These are phyloP conservation scores for Hipparchia semele DNA, from an alignment of 2,888 invertebrate genomes.

Conservation along the genomic window DNA sequence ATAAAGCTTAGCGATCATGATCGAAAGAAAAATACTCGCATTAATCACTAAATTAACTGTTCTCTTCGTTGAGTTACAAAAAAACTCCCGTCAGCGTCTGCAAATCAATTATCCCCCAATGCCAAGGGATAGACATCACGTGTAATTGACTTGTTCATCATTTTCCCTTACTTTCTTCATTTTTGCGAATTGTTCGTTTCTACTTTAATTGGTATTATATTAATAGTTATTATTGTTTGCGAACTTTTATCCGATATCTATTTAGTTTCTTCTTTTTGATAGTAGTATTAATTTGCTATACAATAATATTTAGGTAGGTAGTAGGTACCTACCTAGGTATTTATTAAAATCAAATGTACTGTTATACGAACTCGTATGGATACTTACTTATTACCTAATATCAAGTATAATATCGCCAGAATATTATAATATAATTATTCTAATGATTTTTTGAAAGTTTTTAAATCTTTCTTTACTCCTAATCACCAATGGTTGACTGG, in stretches of 20 bases:
- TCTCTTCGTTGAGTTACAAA: slow-evolving; percentile 57
- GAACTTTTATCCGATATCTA: slow-evolving; percentile 5
- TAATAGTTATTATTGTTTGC: slow-evolving; percentile 12
- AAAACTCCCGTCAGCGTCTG: slow-evolving; percentile 59
- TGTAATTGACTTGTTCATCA: slow-evolving; percentile 61
- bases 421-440: too few species aligned
- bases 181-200: slow-evolving; percentile 21
- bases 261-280: background rate
- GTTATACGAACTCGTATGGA: too few species aligned
- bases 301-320: background rate
- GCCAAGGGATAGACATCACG: slow-evolving; percentile 53
- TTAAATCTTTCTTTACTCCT: too few species aligned
- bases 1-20: slow-evolving; percentile 29
- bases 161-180: slow-evolving; percentile 45
- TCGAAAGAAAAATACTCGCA: slow-evolving; percentile 34
- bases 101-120: slow-evolving; percentile 61
- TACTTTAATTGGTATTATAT: slow-evolving; percentile 21
- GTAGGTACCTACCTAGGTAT: too few species aligned
- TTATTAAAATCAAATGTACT: background rate
- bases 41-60: slow-evolving; percentile 62
- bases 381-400: background rate
- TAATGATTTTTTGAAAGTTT: too few species aligned
- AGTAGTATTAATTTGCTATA: background rate
- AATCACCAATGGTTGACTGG: too few species aligned
- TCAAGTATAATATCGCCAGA: too few species aligned